Evolutionary conservation across 64 coral and sea anemone genomes (phyloP).

Genomic region (Actinia tenebrosa): DNA sequence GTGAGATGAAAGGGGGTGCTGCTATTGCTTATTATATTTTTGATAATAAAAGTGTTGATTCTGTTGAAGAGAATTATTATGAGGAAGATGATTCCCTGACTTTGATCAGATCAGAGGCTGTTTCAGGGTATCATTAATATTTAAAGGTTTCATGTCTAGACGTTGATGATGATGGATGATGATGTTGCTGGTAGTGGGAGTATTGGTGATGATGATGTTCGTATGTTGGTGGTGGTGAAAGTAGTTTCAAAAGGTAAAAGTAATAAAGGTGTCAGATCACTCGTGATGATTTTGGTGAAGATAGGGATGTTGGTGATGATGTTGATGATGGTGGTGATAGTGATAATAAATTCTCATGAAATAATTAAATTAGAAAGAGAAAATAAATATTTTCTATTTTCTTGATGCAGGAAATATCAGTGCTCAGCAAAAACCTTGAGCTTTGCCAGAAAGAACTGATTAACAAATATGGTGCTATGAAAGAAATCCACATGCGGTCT

Average conservation of each 20-base stretch:
- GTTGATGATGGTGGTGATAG: background rate
- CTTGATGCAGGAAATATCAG: conserved; percentile 65
- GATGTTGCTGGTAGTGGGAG: background rate
- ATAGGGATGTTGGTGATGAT: background rate
- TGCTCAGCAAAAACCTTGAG: conserved; percentile 63
- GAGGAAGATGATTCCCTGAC: too few species aligned
- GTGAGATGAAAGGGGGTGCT: too few species aligned
- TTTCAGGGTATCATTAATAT: too few species aligned
- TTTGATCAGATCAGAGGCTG: too few species aligned
- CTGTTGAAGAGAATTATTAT: too few species aligned
- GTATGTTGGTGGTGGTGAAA: background rate
- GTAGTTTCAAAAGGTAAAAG: background rate
- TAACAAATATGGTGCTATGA: conserved; percentile 83
- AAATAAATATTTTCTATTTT: background rate
- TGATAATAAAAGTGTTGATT: too few species aligned
- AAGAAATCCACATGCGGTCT: conserved; percentile 66
- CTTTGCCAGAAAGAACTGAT: conserved; percentile 70
- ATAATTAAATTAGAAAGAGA: background rate
- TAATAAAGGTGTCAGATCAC: background rate
- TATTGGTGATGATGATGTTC: too few species aligned
- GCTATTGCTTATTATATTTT: too few species aligned
- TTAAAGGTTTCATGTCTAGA: too few species aligned
- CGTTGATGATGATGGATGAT: background rate
- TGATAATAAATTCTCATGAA: background rate
- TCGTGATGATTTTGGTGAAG: background rate